phyloP scores from a whole-genome alignment of 2,888 invertebrate genomes.

The Papilio demoleus region DNA sequence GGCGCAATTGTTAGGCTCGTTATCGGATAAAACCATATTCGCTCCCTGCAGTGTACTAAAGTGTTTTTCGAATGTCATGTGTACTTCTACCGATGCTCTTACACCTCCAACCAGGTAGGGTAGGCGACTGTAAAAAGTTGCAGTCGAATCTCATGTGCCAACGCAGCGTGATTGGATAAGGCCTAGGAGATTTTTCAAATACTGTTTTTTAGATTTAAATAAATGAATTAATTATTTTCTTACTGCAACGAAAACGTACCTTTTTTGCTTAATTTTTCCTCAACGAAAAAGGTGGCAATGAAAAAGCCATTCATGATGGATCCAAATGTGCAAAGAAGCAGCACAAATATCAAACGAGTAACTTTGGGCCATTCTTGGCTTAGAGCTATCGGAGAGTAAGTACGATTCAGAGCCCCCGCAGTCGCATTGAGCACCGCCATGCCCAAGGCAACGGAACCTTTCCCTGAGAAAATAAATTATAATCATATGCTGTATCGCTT shows the following conservation, averaged over 20 bases:
- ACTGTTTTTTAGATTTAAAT: too few species aligned
- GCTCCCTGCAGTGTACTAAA: too few species aligned
- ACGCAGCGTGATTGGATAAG: too few species aligned
- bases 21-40: too few species aligned
- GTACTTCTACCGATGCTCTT: too few species aligned
- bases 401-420: conserved; percentile 33
- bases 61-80: too few species aligned
- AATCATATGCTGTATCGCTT: not conserved
- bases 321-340: conserved; percentile 49
- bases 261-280: conserved; percentile 49
- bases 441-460: not conserved
- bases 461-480: conserved; percentile 3
- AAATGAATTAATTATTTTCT: too few species aligned
- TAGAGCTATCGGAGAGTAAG: conserved; percentile 85
- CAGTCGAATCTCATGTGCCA: too few species aligned
- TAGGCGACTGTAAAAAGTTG: too few species aligned
- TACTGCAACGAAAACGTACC: not conserved
- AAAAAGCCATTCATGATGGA: conserved; percentile 60
- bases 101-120: too few species aligned
- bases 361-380: conserved; percentile 87
- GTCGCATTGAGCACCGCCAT: not conserved
- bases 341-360: conserved; percentile 83
- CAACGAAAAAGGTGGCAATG: conserved; percentile 59
- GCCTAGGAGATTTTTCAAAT: too few species aligned
- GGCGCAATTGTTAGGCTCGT: too few species aligned